Conservation (phyloP, 2,797 vertebrate genomes). For the Cryptoblepharus egeriae region DNA sequence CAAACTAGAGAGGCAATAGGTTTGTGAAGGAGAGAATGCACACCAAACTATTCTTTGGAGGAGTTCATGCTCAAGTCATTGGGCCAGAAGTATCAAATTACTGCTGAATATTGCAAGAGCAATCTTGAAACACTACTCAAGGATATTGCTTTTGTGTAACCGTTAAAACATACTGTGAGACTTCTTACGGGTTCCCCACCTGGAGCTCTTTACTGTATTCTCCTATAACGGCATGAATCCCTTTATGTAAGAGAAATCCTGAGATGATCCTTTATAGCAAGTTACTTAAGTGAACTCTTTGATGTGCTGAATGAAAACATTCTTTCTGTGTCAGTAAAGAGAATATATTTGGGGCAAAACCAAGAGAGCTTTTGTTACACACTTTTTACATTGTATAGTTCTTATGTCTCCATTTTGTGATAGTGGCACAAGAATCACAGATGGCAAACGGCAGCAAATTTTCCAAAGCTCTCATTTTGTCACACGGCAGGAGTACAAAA, state of each 20-base stretch:
- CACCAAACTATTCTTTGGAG: constrained; percentile 11
- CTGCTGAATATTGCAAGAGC: constrained; percentile 15
- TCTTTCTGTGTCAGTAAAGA: neutral
- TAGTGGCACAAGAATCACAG: neutral
- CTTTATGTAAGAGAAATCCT: neutral
- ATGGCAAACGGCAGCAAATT: neutral
- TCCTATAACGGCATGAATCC: constrained; percentile 2
- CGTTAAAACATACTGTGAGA: constrained; percentile 6
- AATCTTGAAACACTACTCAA: constrained; percentile 23
- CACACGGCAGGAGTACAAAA: neutral
- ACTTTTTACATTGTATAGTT: neutral
- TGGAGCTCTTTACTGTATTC: constrained; percentile 9
- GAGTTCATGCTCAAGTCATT: neutral
- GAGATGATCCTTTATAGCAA: neutral
- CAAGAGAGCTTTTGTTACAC: neutral
- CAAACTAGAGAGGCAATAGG: neutral
- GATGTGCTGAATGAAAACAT: neutral
- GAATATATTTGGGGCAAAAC: neutral
- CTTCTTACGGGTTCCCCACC: neutral
- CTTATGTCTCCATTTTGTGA: neutral
- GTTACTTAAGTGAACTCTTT: neutral
- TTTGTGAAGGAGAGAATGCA: neutral
- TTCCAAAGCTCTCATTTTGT: neutral
- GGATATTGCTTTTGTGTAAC: constrained; percentile 34
- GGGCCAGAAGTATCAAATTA: constrained; percentile 19